Conservation (phyloP, 2,888 invertebrate species). For the Drosophila anomelani region DNA sequence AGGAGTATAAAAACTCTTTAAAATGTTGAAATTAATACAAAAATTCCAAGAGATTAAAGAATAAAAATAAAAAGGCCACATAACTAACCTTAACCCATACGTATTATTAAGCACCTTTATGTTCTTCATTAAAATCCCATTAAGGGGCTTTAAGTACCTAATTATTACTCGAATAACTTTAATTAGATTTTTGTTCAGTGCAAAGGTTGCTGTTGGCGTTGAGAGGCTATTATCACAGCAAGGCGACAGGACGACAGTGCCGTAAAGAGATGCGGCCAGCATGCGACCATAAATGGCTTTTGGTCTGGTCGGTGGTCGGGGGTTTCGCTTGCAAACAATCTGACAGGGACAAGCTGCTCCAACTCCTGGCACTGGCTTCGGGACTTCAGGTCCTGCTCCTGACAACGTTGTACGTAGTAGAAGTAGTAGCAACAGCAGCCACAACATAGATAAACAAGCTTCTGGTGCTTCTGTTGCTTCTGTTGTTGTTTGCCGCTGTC, state of each 20-base stretch:
- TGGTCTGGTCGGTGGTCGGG: slow-evolving; percentile 26
- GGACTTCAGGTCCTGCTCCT: slow-evolving; percentile 2
- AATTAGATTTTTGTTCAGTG: slow-evolving; percentile 44
- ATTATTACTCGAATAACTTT: neutral
- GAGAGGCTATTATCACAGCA: slow-evolving; percentile 53
- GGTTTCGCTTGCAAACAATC: slow-evolving; percentile 46
- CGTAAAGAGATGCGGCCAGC: slow-evolving; percentile 41
- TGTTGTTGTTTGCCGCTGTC: slow-evolving; percentile 47
- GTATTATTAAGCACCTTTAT: neutral
- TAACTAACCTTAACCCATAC: neutral
- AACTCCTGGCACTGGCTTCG: slow-evolving; percentile 24
- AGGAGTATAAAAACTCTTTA: neutral
- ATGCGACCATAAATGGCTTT: slow-evolving; percentile 66
- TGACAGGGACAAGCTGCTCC: slow-evolving; percentile 64
- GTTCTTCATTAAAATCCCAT: neutral
- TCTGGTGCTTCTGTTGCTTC: slow-evolving; percentile 14
- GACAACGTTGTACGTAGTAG: neutral
- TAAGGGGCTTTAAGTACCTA: neutral
- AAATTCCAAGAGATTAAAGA: too few species aligned
- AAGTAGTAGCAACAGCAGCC: slow-evolving; percentile 18
- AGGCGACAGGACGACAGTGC: slow-evolving; percentile 46
- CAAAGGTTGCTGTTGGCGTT: slow-evolving; percentile 41
- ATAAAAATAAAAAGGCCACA: too few species aligned
- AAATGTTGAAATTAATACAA: neutral
- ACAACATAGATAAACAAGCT: slow-evolving; percentile 66